A percentile compares a stretch with the other conserved stretches of the same genome.
Conservation (phyloP, 2,888 invertebrate genomes). For the Eristalinus sepulchralis region DNA sequence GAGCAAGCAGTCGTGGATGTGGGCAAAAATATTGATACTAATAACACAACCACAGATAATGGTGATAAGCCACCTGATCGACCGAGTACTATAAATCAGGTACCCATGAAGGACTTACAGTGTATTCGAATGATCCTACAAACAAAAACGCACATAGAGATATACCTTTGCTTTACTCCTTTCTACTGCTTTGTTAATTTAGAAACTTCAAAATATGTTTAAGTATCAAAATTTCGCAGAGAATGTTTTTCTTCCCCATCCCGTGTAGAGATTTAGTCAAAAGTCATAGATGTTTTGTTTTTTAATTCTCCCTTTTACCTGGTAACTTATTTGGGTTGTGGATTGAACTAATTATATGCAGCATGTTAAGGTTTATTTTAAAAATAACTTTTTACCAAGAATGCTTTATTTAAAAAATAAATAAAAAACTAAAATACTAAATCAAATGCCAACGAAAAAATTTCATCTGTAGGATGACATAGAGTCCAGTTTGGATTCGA, state of each 20-base stretch:
- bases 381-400: background rate
- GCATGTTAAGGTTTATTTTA: conserved; percentile 24
- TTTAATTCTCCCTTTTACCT: background rate
- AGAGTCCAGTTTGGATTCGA: conserved; percentile 77
- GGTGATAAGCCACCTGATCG: conserved; percentile 52
- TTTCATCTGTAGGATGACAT: conserved; percentile 76
- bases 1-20: conserved; percentile 68
- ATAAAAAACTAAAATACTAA: background rate
- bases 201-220: background rate
- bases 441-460: conserved; percentile 16
- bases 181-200: conserved; percentile 2
- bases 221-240: background rate
- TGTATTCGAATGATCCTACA: conserved; percentile 30
- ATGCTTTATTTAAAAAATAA: conserved; percentile 32
- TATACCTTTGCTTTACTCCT: conserved; percentile 28
- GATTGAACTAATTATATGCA: conserved; percentile 20
- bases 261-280: background rate
- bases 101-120: conserved; percentile 68
- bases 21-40: conserved; percentile 50
- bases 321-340: conserved; percentile 23
- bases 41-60: conserved; percentile 61
- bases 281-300: background rate
- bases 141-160: conserved; percentile 28
- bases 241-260: conserved; percentile 18
- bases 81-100: conserved; percentile 72